Conservation (phyloP, 2,888 invertebrate species). For the Polymixis lichenea region DNA sequence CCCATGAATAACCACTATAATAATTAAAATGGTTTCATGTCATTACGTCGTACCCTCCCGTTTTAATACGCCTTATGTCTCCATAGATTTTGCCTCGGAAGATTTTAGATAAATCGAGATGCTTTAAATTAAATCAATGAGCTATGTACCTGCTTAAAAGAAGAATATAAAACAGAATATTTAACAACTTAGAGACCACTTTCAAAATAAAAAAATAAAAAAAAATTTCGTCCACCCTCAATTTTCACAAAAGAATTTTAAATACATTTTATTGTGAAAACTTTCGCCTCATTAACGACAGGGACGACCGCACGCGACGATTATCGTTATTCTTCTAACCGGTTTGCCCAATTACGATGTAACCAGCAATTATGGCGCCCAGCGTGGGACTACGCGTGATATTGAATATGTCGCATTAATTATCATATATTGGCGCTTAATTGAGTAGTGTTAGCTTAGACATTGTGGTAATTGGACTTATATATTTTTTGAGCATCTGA, state of each 20-base stretch:
- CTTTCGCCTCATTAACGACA: slow-evolving; percentile 64
- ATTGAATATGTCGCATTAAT: slow-evolving; percentile 70
- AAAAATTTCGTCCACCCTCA: slow-evolving; percentile 9
- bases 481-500: not conserved
- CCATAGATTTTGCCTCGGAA: not conserved
- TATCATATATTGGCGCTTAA: slow-evolving; percentile 45
- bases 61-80: slow-evolving; percentile 11
- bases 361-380: slow-evolving; percentile 80
- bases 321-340: slow-evolving; percentile 63
- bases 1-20: slow-evolving; percentile 2
- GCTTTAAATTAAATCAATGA: not conserved
- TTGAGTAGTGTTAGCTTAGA: slow-evolving; percentile 40
- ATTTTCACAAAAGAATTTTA: slow-evolving; percentile 30
- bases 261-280: slow-evolving; percentile 45
- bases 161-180: no score
- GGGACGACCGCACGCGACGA: slow-evolving; percentile 64
- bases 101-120: not conserved
- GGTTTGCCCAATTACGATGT: slow-evolving; percentile 73
- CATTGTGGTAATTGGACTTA: slow-evolving; percentile 24
- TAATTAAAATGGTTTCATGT: slow-evolving; percentile 28
- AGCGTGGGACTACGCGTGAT: slow-evolving; percentile 74
- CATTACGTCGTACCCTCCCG: slow-evolving; percentile 11
- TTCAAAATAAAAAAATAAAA: not conserved
- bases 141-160: no score
- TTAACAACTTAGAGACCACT: not conserved